A percentile compares a stretch with the other conserved stretches of the same genome.
phyloP scores from a whole-genome alignment of 2,888 invertebrate genomes.

The Tenodera sinensis region DNA sequence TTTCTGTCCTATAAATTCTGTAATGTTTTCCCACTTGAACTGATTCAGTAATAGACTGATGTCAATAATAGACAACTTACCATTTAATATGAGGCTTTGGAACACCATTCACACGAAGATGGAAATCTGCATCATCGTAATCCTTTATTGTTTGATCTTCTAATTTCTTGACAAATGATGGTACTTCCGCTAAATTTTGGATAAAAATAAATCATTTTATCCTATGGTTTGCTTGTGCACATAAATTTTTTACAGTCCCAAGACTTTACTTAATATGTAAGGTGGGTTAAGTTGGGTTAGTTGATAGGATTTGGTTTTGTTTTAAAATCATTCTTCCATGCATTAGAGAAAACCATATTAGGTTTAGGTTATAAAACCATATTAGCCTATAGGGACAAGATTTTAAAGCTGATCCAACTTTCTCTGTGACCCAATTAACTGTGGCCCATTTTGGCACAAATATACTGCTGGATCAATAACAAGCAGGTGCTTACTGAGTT shows the following conservation, averaged over 20 bases:
- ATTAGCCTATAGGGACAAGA: too few relatives aligned
- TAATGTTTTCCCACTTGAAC: not conserved
- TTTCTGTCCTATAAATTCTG: not conserved
- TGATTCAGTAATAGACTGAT: too few relatives aligned
- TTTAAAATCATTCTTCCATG: too few relatives aligned
- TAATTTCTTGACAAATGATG: constrained; percentile 68
- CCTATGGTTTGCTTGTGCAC: not conserved
- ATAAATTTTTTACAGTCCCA: not conserved
- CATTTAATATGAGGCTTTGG: constrained; percentile 79
- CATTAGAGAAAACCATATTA: too few relatives aligned
- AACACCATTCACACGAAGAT: constrained; percentile 74
- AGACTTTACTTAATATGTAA: not conserved
- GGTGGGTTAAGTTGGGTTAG: not conserved
- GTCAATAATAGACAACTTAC: constrained; percentile 43
- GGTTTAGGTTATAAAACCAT: too few relatives aligned
- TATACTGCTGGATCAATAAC: too few relatives aligned
- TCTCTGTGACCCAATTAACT: too few relatives aligned
- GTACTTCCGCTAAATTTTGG: constrained; percentile 63
- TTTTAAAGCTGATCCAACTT: too few relatives aligned
- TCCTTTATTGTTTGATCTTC: constrained; percentile 67
- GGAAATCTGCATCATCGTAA: constrained; percentile 62
- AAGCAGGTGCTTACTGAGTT: not conserved
- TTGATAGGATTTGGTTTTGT: too few relatives aligned
- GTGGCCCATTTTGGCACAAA: too few relatives aligned
- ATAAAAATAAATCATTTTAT: not conserved